phyloP scores from a whole-genome alignment of 2,797 vertebrate species.

The Sebastes cheni region DNA sequence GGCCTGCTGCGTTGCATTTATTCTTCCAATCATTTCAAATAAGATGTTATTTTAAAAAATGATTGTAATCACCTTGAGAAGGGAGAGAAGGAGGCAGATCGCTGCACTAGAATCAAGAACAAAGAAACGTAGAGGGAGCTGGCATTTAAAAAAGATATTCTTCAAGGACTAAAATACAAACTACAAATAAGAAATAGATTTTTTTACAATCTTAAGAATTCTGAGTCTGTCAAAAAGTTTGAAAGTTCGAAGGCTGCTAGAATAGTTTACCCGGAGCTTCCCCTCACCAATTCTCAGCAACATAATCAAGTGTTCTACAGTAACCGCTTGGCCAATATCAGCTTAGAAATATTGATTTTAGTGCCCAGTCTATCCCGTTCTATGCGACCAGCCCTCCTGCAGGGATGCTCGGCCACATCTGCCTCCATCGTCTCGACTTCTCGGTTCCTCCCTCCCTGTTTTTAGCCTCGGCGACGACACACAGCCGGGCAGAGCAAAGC shows the following conservation, averaged over 20 bases:
- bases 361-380: not conserved
- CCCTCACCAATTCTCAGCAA: not conserved
- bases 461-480: conserved; percentile 5
- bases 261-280: not conserved
- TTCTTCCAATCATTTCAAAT: not conserved
- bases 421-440: not conserved
- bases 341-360: not conserved
- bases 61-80: not conserved
- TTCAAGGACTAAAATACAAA: not conserved
- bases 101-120: not conserved
- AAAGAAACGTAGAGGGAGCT: not conserved
- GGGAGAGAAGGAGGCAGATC: not conserved
- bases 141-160: not conserved
- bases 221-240: not conserved
- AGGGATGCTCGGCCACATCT: conserved; percentile 23
- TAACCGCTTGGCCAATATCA: not conserved
- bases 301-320: not conserved
- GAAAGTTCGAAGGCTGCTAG: not conserved
- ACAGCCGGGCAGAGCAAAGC: not conserved
- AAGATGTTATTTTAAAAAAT: not conserved
- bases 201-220: not conserved
- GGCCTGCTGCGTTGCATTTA: not conserved
- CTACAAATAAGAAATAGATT: not conserved
- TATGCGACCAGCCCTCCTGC: not conserved
- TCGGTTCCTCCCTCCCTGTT: conserved; percentile 10